Evolutionary conservation across 2,113 vertebrate species (phyloP).

Genomic region (Colaptes auratus): DNA sequence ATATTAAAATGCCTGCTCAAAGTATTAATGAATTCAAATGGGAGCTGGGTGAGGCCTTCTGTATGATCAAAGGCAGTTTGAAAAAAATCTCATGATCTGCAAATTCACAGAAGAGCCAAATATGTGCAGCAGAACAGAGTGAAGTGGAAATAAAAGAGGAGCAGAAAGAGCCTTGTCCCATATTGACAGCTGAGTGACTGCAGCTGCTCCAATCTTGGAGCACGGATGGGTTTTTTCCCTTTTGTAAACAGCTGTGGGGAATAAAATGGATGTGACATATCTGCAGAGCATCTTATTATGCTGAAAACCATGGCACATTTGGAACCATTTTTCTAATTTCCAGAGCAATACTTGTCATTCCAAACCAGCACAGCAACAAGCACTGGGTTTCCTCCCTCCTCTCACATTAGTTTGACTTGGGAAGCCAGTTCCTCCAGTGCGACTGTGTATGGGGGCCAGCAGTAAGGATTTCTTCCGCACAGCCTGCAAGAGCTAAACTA

Average conservation of each 20-base stretch:
- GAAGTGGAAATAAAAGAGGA: slow-evolving; percentile 33
- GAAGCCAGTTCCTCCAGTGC: background rate
- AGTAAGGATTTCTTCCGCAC: background rate
- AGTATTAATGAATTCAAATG: slow-evolving; percentile 52
- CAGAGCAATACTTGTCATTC: background rate
- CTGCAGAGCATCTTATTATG: slow-evolving; percentile 24
- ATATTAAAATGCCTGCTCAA: slow-evolving; percentile 48
- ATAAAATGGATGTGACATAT: slow-evolving; percentile 39
- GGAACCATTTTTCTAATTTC: slow-evolving; percentile 1
- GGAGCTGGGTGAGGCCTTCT: slow-evolving; percentile 23
- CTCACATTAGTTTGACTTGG: background rate
- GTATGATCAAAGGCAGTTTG: slow-evolving; percentile 48
- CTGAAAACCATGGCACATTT: slow-evolving; percentile 8
- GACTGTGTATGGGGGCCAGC: background rate
- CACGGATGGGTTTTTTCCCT: background rate
- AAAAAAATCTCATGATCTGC: slow-evolving; percentile 16
- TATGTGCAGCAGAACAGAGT: slow-evolving; percentile 25
- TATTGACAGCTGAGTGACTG: slow-evolving; percentile 55
- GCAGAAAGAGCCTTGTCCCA: slow-evolving; percentile 23
- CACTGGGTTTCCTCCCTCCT: background rate
- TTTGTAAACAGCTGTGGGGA: slow-evolving; percentile 57
- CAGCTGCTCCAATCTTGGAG: slow-evolving; percentile 24
- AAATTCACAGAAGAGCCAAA: slow-evolving; percentile 45
- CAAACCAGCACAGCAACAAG: background rate
- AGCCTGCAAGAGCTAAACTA: background rate